Percentiles rank a stretch among this genome's conserved stretches.
phyloP scores from a whole-genome alignment of 1,140 invertebrate species.

The Dendroctonus valens region DNA sequence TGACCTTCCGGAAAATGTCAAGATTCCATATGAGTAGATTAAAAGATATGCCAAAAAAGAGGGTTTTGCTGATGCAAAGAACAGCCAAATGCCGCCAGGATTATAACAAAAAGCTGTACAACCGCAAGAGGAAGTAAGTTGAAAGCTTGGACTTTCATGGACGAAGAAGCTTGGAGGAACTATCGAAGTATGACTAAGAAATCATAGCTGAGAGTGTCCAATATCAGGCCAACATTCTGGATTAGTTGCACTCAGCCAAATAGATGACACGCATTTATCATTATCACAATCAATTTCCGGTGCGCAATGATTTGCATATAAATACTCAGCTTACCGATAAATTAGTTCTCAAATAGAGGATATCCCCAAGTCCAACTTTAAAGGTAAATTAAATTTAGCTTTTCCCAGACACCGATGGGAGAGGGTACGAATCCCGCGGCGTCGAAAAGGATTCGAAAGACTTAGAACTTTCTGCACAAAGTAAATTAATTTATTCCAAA shows the following conservation, averaged over 20 bases:
- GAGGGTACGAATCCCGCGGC: neutral
- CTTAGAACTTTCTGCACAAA: slow-evolving; percentile 22
- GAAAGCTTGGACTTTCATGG: too few relatives aligned
- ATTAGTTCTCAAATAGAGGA: slow-evolving; percentile 8
- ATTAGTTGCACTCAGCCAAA: neutral
- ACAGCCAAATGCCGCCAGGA: too few relatives aligned
- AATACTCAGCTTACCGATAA: slow-evolving; percentile 11
- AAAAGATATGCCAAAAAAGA: neutral
- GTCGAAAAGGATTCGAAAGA: slow-evolving; percentile 18
- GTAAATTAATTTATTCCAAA: slow-evolving; percentile 24
- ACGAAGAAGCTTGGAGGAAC: too few relatives aligned
- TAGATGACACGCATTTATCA: neutral
- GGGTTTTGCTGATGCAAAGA: neutral
- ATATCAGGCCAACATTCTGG: too few relatives aligned
- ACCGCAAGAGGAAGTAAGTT: too few relatives aligned
- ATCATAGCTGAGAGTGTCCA: too few relatives aligned
- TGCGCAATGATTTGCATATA: slow-evolving; percentile 10
- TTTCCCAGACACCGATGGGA: neutral
- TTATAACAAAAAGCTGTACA: too few relatives aligned
- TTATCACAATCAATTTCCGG: neutral
- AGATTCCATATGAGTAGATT: slow-evolving; percentile 1
- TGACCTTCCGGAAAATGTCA: slow-evolving; percentile 15
- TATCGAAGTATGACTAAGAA: too few relatives aligned
- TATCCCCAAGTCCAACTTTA: slow-evolving; percentile 12
- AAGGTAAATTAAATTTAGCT: slow-evolving; percentile 18